phyloP scores from a whole-genome alignment of 2,888 invertebrate genomes.

The Acanthosepion lycidas region DNA sequence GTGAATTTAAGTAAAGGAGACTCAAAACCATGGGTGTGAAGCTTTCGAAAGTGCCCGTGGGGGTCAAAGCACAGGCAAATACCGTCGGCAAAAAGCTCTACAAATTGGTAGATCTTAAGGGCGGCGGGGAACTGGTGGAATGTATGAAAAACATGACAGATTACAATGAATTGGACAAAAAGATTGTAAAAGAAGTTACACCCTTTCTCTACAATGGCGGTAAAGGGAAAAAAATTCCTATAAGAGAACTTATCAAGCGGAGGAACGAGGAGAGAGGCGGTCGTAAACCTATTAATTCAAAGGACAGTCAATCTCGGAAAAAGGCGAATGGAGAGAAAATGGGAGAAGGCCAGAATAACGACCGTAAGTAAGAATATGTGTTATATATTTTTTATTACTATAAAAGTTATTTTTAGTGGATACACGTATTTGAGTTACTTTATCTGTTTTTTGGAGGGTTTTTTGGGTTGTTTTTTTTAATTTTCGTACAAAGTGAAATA shows the following conservation, averaged over 20 bases:
- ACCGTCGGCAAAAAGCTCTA: constrained; percentile 78
- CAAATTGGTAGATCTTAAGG: constrained; percentile 92
- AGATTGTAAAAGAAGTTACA: constrained; percentile 89
- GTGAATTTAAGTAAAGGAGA: not conserved
- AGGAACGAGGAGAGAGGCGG: constrained; percentile 60
- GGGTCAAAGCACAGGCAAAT: constrained; percentile 92
- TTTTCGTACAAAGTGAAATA: too few species aligned
- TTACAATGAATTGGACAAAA: constrained; percentile 86
- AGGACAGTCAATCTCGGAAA: constrained; percentile 74
- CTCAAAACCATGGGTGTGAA: not conserved
- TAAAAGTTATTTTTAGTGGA: too few species aligned
- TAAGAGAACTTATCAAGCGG: constrained; percentile 88
- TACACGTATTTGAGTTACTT: too few species aligned
- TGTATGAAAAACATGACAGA: constrained; percentile 71
- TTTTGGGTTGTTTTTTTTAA: too few species aligned
- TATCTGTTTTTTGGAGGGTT: too few species aligned
- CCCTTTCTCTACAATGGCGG: constrained; percentile 96
- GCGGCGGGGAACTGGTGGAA: constrained; percentile 80
- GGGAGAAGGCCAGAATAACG: not conserved
- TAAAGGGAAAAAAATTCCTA: constrained; percentile 90
- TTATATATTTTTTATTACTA: too few species aligned
- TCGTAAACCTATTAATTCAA: constrained; percentile 78
- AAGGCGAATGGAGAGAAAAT: not conserved
- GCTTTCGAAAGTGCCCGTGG: constrained; percentile 83
- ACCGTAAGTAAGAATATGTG: not conserved